Percentiles rank a stretch among this genome's conserved stretches.
Evolutionary conservation across 2,888 invertebrate species (phyloP).

Genomic region (Noctua comes): DNA sequence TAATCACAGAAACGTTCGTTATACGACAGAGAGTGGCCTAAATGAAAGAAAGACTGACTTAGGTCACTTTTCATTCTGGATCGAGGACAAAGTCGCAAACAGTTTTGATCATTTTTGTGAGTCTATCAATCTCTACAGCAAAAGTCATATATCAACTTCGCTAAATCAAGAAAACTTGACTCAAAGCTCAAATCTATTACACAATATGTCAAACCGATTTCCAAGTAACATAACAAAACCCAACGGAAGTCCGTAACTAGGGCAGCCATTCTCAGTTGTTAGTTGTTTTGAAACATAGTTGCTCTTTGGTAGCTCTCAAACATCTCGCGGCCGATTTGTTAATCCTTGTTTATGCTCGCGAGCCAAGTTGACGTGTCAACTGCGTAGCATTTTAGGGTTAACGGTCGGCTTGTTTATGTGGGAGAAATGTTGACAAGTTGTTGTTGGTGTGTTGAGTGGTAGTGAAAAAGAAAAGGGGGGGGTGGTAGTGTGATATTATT

Average conservation of each 20-base stretch:
- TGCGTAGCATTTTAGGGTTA: constrained; percentile 33
- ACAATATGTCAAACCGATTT: constrained; percentile 37
- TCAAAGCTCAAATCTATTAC: background rate
- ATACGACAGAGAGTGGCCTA: too few relatives aligned
- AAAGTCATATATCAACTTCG: background rate
- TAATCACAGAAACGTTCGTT: too few relatives aligned
- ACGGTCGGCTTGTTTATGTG: constrained; percentile 28
- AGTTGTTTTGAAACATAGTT: constrained; percentile 54
- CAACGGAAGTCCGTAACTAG: constrained; percentile 50
- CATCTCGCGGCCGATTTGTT: constrained; percentile 45
- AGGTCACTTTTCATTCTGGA: background rate
- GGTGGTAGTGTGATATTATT: background rate
- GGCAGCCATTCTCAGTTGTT: constrained; percentile 48
- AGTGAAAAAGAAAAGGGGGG: background rate
- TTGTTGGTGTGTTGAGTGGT: background rate
- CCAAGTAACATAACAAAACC: constrained; percentile 13
- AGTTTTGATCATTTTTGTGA: background rate
- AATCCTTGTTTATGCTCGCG: constrained; percentile 37
- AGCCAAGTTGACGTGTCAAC: constrained; percentile 40
- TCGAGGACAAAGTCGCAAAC: background rate
- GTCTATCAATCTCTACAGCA: background rate
- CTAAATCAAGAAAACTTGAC: background rate
- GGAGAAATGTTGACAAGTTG: background rate
- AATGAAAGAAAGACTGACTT: too few relatives aligned
- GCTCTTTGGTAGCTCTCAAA: constrained; percentile 44